Evolutionary conservation across 2,888 invertebrate genomes (phyloP).

Genomic region (Polyommatus icarus): DNA sequence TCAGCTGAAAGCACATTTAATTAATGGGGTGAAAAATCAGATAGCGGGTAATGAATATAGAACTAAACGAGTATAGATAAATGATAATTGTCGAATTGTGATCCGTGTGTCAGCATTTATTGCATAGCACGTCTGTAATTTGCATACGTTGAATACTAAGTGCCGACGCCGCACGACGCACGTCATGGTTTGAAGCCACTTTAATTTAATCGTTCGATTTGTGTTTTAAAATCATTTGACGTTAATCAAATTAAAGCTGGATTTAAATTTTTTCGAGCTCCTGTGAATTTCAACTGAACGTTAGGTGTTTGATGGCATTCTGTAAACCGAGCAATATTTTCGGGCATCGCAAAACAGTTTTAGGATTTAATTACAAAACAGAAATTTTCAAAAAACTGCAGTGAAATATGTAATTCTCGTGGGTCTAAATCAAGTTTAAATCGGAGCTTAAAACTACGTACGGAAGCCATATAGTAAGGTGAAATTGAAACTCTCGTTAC

Average conservation of each 20-base stretch:
- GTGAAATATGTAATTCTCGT: neutral
- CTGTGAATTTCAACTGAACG: neutral
- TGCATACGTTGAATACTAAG: constrained; percentile 80
- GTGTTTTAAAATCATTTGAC: constrained; percentile 58
- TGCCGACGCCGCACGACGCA: constrained; percentile 46
- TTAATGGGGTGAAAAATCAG: neutral
- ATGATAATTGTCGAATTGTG: constrained; percentile 79
- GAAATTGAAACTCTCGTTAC: constrained; percentile 74
- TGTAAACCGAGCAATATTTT: neutral
- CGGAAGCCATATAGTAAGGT: constrained; percentile 49
- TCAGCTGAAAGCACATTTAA: constrained; percentile 4
- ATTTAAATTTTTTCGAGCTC: neutral
- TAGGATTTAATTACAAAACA: neutral
- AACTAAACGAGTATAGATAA: constrained; percentile 67
- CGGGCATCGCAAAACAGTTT: neutral
- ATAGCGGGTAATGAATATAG: constrained; percentile 42
- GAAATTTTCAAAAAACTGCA: neutral
- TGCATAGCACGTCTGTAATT: constrained; percentile 79
- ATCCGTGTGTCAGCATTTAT: constrained; percentile 78
- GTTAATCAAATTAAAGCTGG: neutral
- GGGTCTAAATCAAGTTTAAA: constrained; percentile 6
- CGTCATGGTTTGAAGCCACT: constrained; percentile 73
- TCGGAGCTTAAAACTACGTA: constrained; percentile 34
- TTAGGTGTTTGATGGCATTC: neutral
- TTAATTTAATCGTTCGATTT: constrained; percentile 78